phyloP scores from a whole-genome alignment of 1,140 invertebrate genomes.

The Stegodyphus dumicola region DNA sequence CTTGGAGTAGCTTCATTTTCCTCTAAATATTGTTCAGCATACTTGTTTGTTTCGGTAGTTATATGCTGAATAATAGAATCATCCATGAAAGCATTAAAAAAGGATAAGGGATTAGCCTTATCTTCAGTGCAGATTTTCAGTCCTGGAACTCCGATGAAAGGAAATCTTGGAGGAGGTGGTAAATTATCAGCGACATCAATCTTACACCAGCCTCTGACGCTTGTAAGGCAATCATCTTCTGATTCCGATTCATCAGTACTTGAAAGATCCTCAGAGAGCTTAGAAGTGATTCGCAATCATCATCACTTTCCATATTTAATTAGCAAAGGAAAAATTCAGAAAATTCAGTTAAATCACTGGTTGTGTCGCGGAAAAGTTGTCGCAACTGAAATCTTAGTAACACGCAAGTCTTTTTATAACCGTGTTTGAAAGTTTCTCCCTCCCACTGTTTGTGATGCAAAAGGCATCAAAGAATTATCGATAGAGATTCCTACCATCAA shows the following conservation, averaged over 20 bases:
- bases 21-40: not conserved
- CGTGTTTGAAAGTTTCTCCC: no score
- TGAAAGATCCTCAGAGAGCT: no score
- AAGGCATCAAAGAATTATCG: no score
- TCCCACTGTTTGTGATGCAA: no score
- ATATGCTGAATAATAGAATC: not conserved
- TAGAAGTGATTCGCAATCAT: no score
- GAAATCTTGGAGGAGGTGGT: not conserved
- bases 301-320: no score
- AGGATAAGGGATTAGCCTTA: not conserved
- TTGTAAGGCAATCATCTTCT: not conserved
- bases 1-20: not conserved
- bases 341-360: no score
- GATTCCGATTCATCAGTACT: not conserved
- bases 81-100: not conserved
- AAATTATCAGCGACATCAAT: not conserved
- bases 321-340: no score
- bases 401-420: no score
- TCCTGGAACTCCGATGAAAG: conserved; percentile 1
- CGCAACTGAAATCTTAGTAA: no score
- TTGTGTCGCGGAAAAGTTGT: no score
- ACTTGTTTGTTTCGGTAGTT: not conserved
- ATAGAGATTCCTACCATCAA: no score
- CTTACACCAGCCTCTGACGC: not conserved
- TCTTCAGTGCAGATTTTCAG: not conserved